Base-by-base conservation (phyloP, 2,113 vertebrate genomes). In the Hippoglossus stenolepis region DNA sequence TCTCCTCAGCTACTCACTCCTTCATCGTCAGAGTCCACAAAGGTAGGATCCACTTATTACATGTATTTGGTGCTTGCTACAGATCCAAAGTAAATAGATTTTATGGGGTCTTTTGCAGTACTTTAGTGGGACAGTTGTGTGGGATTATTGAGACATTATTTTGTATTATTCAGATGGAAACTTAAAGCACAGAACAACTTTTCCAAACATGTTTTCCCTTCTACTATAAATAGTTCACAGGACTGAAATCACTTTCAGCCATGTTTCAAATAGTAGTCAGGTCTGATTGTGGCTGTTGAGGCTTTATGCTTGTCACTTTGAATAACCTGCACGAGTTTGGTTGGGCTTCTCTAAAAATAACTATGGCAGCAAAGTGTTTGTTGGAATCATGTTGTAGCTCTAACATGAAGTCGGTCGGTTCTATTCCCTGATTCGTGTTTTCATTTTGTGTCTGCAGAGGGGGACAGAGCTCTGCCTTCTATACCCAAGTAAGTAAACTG, bases 21-120 rank as follows among this genome's bases (percentile, higher is more conserved):
- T 99, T 98, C 85, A 99, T 99, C 61, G 94, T 98, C 93, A 91
- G 97, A 85, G 95, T 97, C 7, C 97, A 98, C 83, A 99, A 99
- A 97, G 98, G 98, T 99, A 93, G 71, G 92, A 68, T 1, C 63
- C 8, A 15, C 18, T 69, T 15, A n/a, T 20, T 21, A 3, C 12
- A 18, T 28, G 31, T 53, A 18, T 38, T 65, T 24, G 56, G 18
- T 76, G 14, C 40, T 28, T 9, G 11, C 8, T 31, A 3, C 5
- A 5, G 1, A 21, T 4, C 17, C 10, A 31, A 1, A 47, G 23
- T 10, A 26, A 18, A 24, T 65, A 15, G 1, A 24, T 61, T 11
- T 56, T 11, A n/a, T 24, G 7, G 26, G 2, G 1, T 66, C 1
- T 35, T 51, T 51, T 65, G 6, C 2, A 21, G 21, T 7, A 12